Percentiles rank a stretch among this genome's conserved stretches.
These are phyloP conservation scores for Leucania comma DNA, from an alignment of 2,888 invertebrate species.

Conservation along the genomic window DNA sequence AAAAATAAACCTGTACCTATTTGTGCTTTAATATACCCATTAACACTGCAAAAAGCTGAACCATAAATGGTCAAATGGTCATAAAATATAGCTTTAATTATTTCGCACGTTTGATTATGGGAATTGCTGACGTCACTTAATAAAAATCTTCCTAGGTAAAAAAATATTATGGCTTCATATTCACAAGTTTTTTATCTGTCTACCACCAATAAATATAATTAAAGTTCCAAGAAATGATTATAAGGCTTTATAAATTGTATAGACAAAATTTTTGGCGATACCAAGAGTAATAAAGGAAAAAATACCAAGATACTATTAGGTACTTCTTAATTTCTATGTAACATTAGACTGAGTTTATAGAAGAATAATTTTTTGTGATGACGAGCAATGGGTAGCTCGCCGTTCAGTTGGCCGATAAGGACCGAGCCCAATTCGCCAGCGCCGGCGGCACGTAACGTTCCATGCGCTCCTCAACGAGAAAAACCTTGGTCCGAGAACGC, in stretches of 20 bases:
- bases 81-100: slow-evolving; percentile 39
- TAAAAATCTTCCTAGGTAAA: slow-evolving; percentile 4
- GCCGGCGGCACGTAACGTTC: no score
- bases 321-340: no score
- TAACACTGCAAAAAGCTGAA: slow-evolving; percentile 19
- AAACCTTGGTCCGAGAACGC: no score
- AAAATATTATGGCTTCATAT: neutral
- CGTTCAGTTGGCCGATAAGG: no score
- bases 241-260: neutral
- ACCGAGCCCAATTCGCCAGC: no score
- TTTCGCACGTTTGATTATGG: slow-evolving; percentile 26
- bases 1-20: neutral
- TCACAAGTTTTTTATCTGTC: neutral
- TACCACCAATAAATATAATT: neutral
- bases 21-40: slow-evolving; percentile 9
- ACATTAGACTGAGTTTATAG: no score
- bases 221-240: neutral
- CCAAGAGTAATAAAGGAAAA: no score
- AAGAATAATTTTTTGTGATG: no score
- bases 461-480: no score
- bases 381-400: no score
- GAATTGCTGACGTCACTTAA: slow-evolving; percentile 5
- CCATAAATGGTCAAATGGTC: slow-evolving; percentile 24
- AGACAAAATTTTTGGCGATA: no score
- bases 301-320: no score